Percentiles rank a stretch among this genome's conserved stretches.
These are phyloP conservation scores for Hoplias malabaricus DNA, from an alignment of 2,113 vertebrate genomes.

Conservation along the genomic window DNA sequence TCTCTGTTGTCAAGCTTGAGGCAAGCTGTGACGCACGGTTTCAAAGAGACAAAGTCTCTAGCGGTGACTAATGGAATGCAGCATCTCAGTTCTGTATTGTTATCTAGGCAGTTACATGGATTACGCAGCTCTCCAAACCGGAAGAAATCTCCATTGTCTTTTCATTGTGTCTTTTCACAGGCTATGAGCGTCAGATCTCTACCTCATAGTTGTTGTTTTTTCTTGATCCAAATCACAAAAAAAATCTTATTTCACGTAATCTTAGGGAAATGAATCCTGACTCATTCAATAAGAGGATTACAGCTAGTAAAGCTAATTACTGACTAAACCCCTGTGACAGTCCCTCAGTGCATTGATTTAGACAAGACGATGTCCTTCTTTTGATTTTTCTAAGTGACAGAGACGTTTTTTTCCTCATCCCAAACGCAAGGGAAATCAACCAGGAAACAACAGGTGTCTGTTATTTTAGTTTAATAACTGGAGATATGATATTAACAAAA, in stretches of 20 bases:
- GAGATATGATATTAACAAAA: too few species aligned
- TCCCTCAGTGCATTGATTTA: conserved; percentile 19
- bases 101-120: conserved; percentile 6
- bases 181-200: conserved; percentile 5
- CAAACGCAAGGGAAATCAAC: too few species aligned
- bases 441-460: too few species aligned
- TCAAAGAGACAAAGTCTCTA: conserved; percentile 34
- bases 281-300: conserved; percentile 44
- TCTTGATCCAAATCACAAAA: conserved; percentile 34
- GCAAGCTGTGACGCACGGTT: conserved; percentile 42
- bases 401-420: too few species aligned
- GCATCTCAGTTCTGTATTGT: conserved; percentile 38
- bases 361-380: background rate
- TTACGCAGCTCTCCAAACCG: conserved; percentile 28
- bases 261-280: conserved; percentile 34
- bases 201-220: conserved; percentile 40
- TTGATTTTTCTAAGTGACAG: background rate
- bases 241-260: conserved; percentile 43
- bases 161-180: conserved; percentile 27
- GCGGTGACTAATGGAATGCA: conserved; percentile 39
- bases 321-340: conserved; percentile 24
- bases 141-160: conserved; percentile 42
- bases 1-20: conserved; percentile 30
- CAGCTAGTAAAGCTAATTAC: conserved; percentile 41
- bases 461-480: too few species aligned